Evolutionary conservation across 1,140 invertebrate species (phyloP), one percentile per base, ranked within the genome.

Genomic region (Trichomalopsis sarcophagae): DNA sequence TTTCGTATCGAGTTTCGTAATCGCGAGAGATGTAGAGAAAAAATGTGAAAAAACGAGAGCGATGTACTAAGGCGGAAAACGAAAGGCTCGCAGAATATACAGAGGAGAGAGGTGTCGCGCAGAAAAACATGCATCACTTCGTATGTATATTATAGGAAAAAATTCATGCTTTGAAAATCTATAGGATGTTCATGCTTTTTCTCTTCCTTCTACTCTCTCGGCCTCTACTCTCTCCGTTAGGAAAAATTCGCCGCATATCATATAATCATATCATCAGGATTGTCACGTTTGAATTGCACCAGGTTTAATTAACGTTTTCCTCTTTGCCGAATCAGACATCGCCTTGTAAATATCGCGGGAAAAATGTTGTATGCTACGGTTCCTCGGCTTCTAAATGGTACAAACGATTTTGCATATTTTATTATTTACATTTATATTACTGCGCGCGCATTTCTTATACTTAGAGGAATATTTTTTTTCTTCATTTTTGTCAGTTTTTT

Each of bases 201-300:
- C 5, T 71, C 5, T 27, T 14, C 11, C 17, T 30, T 30, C 21
- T 21, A 10, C 23, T 13, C 27, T 71, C 27, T 71, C 17, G 7
- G 68, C 69, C 33, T 73, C 10, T 9, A 71, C 23, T 75, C 17
- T 75, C 30, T 75, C 36, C 33, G 13, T 14, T 74, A 36, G 55
- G 13, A 14, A 83, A 76, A 83, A 83, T 75, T 75, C 14, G 21
- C 30, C 74, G 30, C 14, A 14, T 55, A 66, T 2, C 17, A n/a
- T 40, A 44, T 75, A 17, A 75, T 76, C 76, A n/a, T 71, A 79
- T 71, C 50, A 79, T 71, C 50, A 84, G 68, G 85, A 86, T 86
- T 86, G 85, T 86, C 85, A 84, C 27, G 44, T 73, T 81, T 86
- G 14, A 84, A 84, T 86, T 86, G 81, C 85, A 86, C 85, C 82